phyloP scores from a whole-genome alignment of 2,797 vertebrate genomes.

The Ctenopoma kingsleyae region DNA sequence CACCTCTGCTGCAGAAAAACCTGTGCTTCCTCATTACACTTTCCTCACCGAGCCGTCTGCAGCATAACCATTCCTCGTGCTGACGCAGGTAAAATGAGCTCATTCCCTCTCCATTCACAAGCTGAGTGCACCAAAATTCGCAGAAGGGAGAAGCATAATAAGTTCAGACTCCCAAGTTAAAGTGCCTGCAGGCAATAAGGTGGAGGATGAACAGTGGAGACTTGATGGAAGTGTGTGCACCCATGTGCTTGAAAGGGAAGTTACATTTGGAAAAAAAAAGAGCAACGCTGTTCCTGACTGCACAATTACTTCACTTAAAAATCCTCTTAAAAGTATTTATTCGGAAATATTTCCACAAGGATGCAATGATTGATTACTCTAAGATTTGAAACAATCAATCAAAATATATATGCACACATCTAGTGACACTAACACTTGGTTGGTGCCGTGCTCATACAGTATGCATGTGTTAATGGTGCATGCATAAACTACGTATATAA shows the following conservation, averaged over 20 bases:
- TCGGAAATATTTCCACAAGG: conserved; percentile 16
- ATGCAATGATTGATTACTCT: conserved; percentile 12
- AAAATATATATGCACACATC: not conserved
- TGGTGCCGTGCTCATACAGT: too few species aligned
- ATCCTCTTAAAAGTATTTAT: conserved; percentile 21
- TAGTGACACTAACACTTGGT: too few species aligned
- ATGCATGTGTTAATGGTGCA: not conserved
- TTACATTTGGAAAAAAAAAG: conserved; percentile 19
- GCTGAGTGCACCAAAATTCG: conserved; percentile 69
- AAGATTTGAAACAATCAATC: conserved; percentile 16
- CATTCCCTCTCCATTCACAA: conserved; percentile 64
- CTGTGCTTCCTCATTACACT: conserved; percentile 69
- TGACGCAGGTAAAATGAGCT: conserved; percentile 72
- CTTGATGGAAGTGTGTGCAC: conserved; percentile 54
- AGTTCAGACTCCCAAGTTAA: conserved; percentile 71
- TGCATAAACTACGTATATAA: not conserved
- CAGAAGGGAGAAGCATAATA: conserved; percentile 68
- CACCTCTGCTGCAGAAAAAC: conserved; percentile 31
- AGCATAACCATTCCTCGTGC: conserved; percentile 50
- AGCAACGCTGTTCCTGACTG: conserved; percentile 5
- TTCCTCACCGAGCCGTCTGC: conserved; percentile 48
- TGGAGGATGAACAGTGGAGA: conserved; percentile 65
- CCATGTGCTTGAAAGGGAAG: conserved; percentile 35
- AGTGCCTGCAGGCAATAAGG: conserved; percentile 71
- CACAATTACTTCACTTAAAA: conserved; percentile 11